These are phyloP conservation scores for Hydra vulgaris DNA, from an alignment of 30 jellyfish, hydroid and myxozoan species.

Conservation along the genomic window DNA sequence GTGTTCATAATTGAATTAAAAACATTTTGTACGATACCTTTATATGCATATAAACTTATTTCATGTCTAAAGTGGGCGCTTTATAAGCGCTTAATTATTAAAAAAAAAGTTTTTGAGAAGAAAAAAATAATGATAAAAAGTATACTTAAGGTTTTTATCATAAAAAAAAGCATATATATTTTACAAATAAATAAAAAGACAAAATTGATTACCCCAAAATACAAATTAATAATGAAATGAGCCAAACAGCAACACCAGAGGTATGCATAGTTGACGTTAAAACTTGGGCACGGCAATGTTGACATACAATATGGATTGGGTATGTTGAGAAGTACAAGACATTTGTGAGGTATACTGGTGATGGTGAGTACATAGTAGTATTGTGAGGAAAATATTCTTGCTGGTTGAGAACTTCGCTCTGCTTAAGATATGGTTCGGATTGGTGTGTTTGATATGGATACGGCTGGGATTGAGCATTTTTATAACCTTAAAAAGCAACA, in stretches of 20 bases:
- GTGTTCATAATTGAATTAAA: no score
- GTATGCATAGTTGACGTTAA: not conserved
- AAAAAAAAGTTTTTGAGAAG: no score
- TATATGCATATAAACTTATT: no score
- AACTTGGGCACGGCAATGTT: not conserved
- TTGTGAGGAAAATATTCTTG: not conserved
- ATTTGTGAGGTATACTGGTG: constrained; percentile 1
- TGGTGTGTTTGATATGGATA: not conserved
- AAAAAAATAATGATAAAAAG: not conserved
- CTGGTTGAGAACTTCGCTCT: not conserved
- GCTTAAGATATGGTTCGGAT: not conserved
- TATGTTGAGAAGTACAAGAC: not conserved
- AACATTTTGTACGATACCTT: no score
- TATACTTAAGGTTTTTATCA: no score
- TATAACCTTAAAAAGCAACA: not conserved
- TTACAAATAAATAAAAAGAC: not conserved
- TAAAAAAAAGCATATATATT: not conserved
- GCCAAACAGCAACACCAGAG: constrained; percentile 10
- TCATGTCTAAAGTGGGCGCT: no score
- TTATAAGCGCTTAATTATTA: no score
- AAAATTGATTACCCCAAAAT: not conserved
- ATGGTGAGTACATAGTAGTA: not conserved
- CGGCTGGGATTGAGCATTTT: not conserved
- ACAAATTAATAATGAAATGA: not conserved
- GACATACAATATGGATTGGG: constrained; percentile 1